Conservation (phyloP, 2,797 vertebrate species). For the Etheostoma perlongum region DNA sequence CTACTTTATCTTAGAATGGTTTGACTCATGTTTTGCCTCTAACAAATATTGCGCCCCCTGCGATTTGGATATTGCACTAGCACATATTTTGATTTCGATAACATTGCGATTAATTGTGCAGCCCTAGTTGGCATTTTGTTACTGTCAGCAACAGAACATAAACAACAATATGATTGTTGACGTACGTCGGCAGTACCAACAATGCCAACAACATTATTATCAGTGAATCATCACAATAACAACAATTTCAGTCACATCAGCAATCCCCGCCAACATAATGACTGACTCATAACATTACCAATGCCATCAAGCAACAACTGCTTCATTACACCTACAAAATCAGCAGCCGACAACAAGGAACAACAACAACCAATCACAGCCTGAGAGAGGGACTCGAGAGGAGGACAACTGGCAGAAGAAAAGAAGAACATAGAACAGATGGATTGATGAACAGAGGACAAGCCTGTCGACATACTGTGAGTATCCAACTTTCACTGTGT, state of each 20-base stretch:
- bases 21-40: too few species aligned
- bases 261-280: neutral
- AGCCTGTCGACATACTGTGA: constrained; percentile 23
- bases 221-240: neutral
- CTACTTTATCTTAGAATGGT: too few species aligned
- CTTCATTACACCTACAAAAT: neutral
- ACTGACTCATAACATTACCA: neutral
- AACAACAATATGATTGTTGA: neutral
- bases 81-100: too few species aligned
- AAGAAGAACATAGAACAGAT: constrained; percentile 25
- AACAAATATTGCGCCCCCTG: too few species aligned
- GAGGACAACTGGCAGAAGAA: constrained; percentile 16
- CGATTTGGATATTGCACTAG: too few species aligned
- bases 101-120: too few species aligned
- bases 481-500: constrained; percentile 21
- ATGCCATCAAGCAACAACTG: neutral
- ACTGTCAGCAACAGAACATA: neutral
- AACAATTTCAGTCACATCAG: neutral
- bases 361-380: constrained; percentile 12
- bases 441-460: constrained; percentile 31
- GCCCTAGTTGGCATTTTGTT: neutral
- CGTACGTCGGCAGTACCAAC: neutral
- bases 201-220: neutral
- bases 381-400: neutral
- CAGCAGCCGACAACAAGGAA: neutral